phyloP scores from a whole-genome alignment of 1,140 invertebrate species.

The Adelges cooleyi region DNA sequence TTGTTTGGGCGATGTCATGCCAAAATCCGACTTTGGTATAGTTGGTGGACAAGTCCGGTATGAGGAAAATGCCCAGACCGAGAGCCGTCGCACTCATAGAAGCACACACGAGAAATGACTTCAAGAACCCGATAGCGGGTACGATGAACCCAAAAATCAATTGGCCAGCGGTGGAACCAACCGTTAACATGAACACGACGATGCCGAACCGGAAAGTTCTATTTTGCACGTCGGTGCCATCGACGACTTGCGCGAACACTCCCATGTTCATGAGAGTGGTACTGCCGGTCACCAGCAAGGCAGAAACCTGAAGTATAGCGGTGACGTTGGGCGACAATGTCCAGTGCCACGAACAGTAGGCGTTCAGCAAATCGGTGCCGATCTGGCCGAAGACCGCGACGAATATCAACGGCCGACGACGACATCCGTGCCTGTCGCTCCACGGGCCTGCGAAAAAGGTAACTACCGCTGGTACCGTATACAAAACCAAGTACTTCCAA shows the following conservation, averaged over 20 bases:
- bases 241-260: conserved; percentile 4
- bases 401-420: conserved; percentile 40
- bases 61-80: neutral
- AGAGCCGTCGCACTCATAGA: neutral
- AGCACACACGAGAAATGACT: conserved; percentile 7
- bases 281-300: neutral
- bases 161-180: neutral
- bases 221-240: neutral
- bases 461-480: conserved; percentile 32
- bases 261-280: neutral
- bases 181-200: neutral
- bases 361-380: neutral
- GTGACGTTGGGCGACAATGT: neutral
- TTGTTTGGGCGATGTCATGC: neutral
- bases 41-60: neutral
- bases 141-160: neutral
- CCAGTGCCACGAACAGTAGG: neutral
- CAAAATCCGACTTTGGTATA: neutral
- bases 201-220: neutral
- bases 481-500: conserved; percentile 31
- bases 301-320: neutral
- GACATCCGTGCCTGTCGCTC: conserved; percentile 32
- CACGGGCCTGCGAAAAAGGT: conserved; percentile 34
- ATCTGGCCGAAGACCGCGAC: conserved; percentile 35
- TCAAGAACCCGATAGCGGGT: neutral